A percentile compares a stretch with the other conserved stretches of the same genome.
These are phyloP conservation scores for Ptyas mucosa DNA, from an alignment of 2,113 vertebrate genomes.

Conservation along the genomic window DNA sequence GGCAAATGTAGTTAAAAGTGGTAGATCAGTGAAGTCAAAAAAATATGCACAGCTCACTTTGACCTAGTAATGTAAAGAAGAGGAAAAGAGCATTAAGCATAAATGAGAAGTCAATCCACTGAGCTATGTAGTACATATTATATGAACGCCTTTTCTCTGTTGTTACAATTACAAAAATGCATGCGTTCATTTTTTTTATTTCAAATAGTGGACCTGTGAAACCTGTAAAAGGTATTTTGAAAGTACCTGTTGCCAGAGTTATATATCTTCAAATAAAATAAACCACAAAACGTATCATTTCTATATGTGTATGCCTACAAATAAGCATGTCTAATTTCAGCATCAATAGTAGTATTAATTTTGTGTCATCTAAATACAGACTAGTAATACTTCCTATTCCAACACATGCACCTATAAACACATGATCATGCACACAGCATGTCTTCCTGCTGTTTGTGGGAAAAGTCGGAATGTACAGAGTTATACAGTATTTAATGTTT, in stretches of 20 bases:
- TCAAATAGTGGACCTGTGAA: constrained; percentile 64
- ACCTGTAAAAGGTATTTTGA: constrained; percentile 70
- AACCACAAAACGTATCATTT: constrained; percentile 52
- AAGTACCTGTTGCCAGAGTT: constrained; percentile 69
- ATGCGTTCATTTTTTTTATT: constrained; percentile 45
- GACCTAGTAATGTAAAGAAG: constrained; percentile 45
- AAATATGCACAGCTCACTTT: constrained; percentile 49
- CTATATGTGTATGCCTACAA: constrained; percentile 47
- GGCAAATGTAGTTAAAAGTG: constrained; percentile 52
- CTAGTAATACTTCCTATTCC: constrained; percentile 63
- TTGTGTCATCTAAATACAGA: constrained; percentile 74
- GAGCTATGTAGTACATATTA: constrained; percentile 53
- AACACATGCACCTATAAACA: constrained; percentile 74
- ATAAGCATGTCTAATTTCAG: constrained; percentile 59
- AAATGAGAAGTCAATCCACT: constrained; percentile 44
- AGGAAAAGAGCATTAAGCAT: constrained; percentile 47
- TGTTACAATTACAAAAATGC: constrained; percentile 54
- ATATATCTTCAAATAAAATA: constrained; percentile 73
- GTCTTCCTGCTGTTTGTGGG: constrained; percentile 67
- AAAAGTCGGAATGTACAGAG: constrained; percentile 78
- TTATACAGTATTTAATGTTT: constrained; percentile 69
- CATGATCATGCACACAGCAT: constrained; percentile 75
- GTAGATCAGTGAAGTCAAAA: constrained; percentile 61
- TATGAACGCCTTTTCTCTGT: constrained; percentile 56
- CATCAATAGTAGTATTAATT: constrained; percentile 69